Evolutionary conservation across 2,888 invertebrate genomes (phyloP).

Genomic region (Esperia sulphurella): DNA sequence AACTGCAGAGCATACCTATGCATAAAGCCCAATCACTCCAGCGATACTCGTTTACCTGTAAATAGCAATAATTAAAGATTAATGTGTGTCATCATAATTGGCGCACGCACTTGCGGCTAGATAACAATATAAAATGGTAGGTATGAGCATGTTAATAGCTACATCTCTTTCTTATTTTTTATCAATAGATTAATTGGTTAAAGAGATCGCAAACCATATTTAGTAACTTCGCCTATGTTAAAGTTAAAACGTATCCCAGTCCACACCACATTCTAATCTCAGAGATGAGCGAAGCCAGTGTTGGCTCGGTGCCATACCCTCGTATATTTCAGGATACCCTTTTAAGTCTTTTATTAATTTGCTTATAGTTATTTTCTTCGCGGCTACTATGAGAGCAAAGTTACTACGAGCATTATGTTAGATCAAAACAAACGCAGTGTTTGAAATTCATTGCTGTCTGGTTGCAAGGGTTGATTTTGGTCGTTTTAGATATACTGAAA

Average conservation of each 20-base stretch:
- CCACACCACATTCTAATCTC: conserved; percentile 42
- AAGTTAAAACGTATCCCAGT: conserved; percentile 3
- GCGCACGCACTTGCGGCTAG: too few species aligned
- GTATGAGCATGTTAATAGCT: too few species aligned
- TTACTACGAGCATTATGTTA: conserved; percentile 3
- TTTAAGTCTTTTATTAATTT: conserved; percentile 75
- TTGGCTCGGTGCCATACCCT: conserved; percentile 51
- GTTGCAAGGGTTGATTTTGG: background rate
- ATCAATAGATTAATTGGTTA: too few species aligned
- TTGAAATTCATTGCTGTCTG: conserved; percentile 1
- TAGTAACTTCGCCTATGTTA: background rate
- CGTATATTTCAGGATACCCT: conserved; percentile 69
- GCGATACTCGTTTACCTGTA: too few species aligned
- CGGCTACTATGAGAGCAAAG: conserved; percentile 28
- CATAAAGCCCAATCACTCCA: too few species aligned
- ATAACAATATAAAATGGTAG: too few species aligned
- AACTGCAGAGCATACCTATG: too few species aligned
- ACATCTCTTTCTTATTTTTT: too few species aligned
- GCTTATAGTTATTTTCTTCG: conserved; percentile 55
- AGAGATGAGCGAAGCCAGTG: conserved; percentile 49
- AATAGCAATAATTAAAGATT: background rate
- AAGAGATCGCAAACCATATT: too few species aligned
- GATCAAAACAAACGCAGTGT: background rate
- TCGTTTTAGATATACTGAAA: background rate
- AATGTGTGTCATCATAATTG: too few species aligned